Evolutionary conservation across 2,797 vertebrate genomes (phyloP).

Genomic region (Vireo griseus): DNA sequence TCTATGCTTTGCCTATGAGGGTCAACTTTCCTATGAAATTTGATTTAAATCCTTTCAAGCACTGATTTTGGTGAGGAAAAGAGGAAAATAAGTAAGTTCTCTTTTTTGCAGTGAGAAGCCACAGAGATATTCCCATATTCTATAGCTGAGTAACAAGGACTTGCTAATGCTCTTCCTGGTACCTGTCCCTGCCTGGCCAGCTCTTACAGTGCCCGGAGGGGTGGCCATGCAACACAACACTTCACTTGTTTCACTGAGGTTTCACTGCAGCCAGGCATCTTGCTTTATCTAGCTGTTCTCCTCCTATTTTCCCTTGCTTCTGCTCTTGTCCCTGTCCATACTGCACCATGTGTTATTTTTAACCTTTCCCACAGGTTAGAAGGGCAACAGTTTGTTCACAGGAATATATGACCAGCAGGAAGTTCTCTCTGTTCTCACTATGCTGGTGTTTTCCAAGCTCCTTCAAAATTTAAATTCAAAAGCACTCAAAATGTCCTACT

Average conservation of each 20-base stretch:
- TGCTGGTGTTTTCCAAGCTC: not conserved
- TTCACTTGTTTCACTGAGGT: not conserved
- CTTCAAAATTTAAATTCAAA: not conserved
- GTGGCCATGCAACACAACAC: not conserved
- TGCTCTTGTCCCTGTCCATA: not conserved
- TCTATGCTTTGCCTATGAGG: not conserved
- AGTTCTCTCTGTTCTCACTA: not conserved
- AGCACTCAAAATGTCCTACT: not conserved
- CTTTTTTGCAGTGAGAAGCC: not conserved
- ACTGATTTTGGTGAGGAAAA: not conserved
- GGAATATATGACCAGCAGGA: not conserved
- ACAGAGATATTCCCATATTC: not conserved
- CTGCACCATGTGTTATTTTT: not conserved
- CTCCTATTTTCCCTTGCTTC: not conserved
- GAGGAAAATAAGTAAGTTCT: not conserved
- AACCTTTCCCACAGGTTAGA: not conserved
- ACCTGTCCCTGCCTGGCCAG: not conserved
- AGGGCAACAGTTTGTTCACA: not conserved
- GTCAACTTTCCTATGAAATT: not conserved
- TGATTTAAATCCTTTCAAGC: not conserved
- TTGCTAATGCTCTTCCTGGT: not conserved
- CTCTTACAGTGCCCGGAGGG: not conserved
- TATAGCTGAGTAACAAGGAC: not conserved
- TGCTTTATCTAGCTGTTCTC: not conserved
- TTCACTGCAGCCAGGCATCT: not conserved